These are phyloP conservation scores for Rhinolophus ferrumequinum DNA, from an alignment of 2,113 vertebrate genomes.

Conservation along the genomic window DNA sequence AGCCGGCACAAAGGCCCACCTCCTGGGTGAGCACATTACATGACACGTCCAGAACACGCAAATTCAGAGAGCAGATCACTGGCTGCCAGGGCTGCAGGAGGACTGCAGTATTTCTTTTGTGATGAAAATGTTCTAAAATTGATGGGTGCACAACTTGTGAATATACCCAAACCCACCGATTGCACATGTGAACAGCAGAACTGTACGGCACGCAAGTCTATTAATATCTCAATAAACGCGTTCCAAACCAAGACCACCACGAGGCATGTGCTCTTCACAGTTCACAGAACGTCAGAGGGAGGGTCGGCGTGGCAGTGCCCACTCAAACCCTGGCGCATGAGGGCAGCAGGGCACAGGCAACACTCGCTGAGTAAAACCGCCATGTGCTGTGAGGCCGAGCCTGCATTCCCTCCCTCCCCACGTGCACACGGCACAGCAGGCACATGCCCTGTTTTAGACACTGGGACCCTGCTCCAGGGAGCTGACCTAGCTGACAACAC, in stretches of 20 bases:
- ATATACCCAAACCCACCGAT: accelerated
- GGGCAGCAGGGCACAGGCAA: background rate
- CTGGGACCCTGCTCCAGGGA: accelerated
- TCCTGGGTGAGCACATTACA: accelerated
- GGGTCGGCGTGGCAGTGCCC: accelerated
- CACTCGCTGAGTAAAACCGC: background rate
- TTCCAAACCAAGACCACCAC: background rate
- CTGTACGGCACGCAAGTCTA: accelerated
- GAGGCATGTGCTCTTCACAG: background rate
- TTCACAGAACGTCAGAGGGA: background rate
- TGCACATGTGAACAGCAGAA: no score
- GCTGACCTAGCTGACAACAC: background rate
- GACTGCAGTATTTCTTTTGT: accelerated
- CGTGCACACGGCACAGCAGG: accelerated
- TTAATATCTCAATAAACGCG: background rate
- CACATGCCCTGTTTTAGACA: background rate
- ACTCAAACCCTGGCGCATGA: accelerated
- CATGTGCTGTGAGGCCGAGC: accelerated
- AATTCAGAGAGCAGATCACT: no score
- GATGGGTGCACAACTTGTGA: background rate
- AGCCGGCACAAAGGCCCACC: background rate
- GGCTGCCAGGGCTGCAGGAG: background rate
- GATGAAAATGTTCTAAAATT: background rate
- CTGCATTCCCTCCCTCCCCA: background rate
- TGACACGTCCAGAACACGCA: background rate